A percentile compares a stretch with the other conserved stretches of the same genome.
phyloP scores from a whole-genome alignment of 2,113 vertebrate species.

The Neofelis nebulosa region DNA sequence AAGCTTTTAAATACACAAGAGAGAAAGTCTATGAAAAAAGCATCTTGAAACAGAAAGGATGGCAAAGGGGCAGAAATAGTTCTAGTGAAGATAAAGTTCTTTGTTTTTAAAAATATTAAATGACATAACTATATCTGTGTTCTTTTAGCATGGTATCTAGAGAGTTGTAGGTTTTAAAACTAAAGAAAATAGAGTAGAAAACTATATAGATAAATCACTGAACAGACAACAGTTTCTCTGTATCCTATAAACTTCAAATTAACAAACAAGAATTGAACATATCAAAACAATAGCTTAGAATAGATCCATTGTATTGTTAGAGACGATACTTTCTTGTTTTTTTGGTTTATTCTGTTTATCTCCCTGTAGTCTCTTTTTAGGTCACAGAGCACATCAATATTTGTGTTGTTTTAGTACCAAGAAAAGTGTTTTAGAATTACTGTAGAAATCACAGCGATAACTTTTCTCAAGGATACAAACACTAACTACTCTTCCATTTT shows the following conservation, averaged over 20 bases:
- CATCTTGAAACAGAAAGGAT: background rate
- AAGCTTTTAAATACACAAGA: background rate
- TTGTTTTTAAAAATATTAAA: constrained; percentile 11
- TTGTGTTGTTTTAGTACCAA: background rate
- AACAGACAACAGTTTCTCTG: background rate
- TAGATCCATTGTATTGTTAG: background rate
- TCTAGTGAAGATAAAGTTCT: background rate
- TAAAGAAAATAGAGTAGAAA: background rate
- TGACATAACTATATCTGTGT: background rate
- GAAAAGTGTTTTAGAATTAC: constrained; percentile 2
- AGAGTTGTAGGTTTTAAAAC: background rate
- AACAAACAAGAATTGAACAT: background rate
- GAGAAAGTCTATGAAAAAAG: background rate
- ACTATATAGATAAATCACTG: background rate
- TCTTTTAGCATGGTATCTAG: background rate
- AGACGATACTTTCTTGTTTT: background rate
- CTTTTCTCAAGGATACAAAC: background rate
- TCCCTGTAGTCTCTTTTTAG: background rate
- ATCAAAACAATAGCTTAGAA: background rate
- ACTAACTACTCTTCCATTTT: background rate
- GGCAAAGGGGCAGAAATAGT: background rate
- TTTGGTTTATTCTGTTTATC: background rate
- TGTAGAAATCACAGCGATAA: background rate
- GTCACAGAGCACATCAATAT: background rate
- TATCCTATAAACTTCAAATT: background rate